These are phyloP conservation scores for Epinephelus awoara DNA, from an alignment of 2,797 vertebrate species.

Conservation along the genomic window DNA sequence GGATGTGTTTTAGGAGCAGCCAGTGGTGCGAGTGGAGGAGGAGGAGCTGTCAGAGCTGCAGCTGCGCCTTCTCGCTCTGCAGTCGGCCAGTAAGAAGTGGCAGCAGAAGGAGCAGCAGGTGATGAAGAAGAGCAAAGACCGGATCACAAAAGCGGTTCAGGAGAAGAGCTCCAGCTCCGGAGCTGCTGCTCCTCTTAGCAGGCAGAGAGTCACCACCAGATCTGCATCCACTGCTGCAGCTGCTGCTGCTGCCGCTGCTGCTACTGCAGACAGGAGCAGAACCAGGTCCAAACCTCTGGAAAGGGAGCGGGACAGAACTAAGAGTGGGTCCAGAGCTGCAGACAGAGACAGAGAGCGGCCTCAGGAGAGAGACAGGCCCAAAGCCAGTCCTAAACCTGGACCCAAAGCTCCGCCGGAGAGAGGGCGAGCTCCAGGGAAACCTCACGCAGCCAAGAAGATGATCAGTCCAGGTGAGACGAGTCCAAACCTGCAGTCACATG, in stretches of 20 bases:
- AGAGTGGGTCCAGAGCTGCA: slow-evolving; percentile 77
- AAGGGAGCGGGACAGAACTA: slow-evolving; percentile 83
- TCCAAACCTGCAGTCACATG: no score
- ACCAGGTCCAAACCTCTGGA: slow-evolving; percentile 60
- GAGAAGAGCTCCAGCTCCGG: slow-evolving; percentile 80
- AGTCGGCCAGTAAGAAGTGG: slow-evolving; percentile 99
- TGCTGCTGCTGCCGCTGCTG: not conserved
- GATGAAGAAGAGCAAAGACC: slow-evolving; percentile 97
- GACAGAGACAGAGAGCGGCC: slow-evolving; percentile 65
- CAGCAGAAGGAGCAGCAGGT: slow-evolving; percentile 98
- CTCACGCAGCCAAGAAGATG: slow-evolving; percentile 87
- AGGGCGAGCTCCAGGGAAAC: slow-evolving; percentile 84
- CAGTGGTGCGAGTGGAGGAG: slow-evolving; percentile 86
- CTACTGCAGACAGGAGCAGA: slow-evolving; percentile 50
- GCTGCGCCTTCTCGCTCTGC: slow-evolving; percentile 94
- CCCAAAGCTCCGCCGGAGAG: slow-evolving; percentile 83
- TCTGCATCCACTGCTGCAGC: slow-evolving; percentile 47
- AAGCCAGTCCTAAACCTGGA: slow-evolving; percentile 80
- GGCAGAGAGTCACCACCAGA: slow-evolving; percentile 75
- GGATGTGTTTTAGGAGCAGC: slow-evolving; percentile 24
- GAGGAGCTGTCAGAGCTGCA: slow-evolving; percentile 97
- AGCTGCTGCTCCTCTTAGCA: not conserved
- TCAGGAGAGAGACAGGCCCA: slow-evolving; percentile 70
- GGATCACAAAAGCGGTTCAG: slow-evolving; percentile 87
- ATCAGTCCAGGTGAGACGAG: slow-evolving; percentile 79